These are phyloP conservation scores for Rosalia funebris DNA, from an alignment of 2,888 invertebrate species.

Conservation along the genomic window DNA sequence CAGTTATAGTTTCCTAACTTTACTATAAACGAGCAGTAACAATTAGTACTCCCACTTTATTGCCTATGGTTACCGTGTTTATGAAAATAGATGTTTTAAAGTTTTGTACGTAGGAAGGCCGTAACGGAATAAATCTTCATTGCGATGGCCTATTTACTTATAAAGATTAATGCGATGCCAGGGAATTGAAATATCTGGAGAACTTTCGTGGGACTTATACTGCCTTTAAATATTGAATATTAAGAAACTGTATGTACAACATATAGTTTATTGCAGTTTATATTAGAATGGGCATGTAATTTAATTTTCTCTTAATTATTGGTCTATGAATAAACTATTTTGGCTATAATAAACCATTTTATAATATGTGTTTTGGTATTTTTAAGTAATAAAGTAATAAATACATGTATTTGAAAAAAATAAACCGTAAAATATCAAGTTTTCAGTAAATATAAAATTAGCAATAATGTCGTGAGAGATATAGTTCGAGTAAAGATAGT, in stretches of 20 bases:
- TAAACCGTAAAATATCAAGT: too few species aligned
- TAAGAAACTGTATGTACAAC: neutral
- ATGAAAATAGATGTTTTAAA: conserved; percentile 53
- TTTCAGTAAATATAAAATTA: too few species aligned
- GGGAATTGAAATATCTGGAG: conserved; percentile 12
- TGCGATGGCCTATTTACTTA: conserved; percentile 26
- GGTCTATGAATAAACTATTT: too few species aligned
- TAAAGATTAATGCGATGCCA: conserved; percentile 32
- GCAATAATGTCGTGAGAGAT: too few species aligned
- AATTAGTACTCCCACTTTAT: conserved; percentile 49
- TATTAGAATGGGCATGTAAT: too few species aligned
- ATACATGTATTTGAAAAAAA: too few species aligned
- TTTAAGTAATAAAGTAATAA: too few species aligned
- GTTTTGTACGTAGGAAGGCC: conserved; percentile 34
- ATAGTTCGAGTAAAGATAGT: too few species aligned
- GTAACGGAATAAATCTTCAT: conserved; percentile 33
- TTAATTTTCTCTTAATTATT: too few species aligned
- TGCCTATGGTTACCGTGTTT: conserved; percentile 40
- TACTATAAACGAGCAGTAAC: conserved; percentile 48
- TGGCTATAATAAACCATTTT: too few species aligned
- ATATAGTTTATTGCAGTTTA: too few species aligned
- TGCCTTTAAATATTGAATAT: neutral
- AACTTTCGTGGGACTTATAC: neutral
- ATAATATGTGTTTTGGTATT: too few species aligned
- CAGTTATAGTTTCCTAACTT: conserved; percentile 47